A percentile compares a stretch with the other conserved stretches of the same genome.
These are phyloP conservation scores for Metridium senile DNA, from an alignment of 92 coral and sea anemone genomes.

Conservation along the genomic window DNA sequence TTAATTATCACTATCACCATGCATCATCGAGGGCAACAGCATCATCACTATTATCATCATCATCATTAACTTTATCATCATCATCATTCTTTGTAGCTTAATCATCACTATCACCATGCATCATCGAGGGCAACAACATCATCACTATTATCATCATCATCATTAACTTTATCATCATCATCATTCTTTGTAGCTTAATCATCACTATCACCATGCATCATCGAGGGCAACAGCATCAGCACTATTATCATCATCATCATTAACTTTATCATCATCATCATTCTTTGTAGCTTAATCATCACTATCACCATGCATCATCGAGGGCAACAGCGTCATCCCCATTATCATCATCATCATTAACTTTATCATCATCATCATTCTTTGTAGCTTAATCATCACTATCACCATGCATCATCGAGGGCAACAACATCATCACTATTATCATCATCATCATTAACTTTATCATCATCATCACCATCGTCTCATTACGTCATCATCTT, in stretches of 20 bases:
- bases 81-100: too few relatives aligned
- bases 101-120: too few relatives aligned
- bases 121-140: too few relatives aligned
- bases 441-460: background rate
- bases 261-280: background rate
- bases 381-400: background rate
- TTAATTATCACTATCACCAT: too few relatives aligned
- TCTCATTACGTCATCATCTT: background rate
- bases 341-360: background rate
- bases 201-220: slow-evolving; percentile 4
- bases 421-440: background rate
- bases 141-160: too few relatives aligned
- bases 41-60: too few relatives aligned
- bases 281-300: background rate
- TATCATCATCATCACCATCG: background rate
- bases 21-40: too few relatives aligned
- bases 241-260: background rate
- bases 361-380: background rate
- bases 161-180: too few relatives aligned
- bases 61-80: too few relatives aligned
- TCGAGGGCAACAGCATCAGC: slow-evolving; percentile 6
- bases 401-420: slow-evolving; percentile 8
- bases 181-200: background rate
- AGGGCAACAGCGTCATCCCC: slow-evolving; percentile 4
- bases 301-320: slow-evolving; percentile 7